These are phyloP conservation scores for Progne subis DNA, from an alignment of 2,113 vertebrate species.

Conservation along the genomic window DNA sequence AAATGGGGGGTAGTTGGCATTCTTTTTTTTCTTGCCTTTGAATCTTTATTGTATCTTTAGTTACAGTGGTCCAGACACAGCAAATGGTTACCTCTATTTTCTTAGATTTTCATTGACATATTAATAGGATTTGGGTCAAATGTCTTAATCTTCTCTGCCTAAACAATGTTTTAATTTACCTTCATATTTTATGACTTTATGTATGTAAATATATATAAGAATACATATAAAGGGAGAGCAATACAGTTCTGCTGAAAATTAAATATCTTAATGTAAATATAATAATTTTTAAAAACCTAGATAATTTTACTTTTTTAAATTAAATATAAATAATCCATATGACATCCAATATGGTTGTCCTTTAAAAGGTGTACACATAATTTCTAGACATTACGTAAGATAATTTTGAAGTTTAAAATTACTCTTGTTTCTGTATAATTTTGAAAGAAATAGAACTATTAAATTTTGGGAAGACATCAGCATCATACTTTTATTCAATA, in stretches of 20 bases:
- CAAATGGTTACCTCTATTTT: background rate
- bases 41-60: background rate
- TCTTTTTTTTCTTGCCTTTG: background rate
- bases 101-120: background rate
- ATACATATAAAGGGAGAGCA: background rate
- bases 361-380: background rate
- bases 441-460: background rate
- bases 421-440: background rate
- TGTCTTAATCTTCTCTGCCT: background rate
- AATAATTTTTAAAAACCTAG: accelerated
- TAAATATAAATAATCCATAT: background rate
- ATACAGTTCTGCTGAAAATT: background rate
- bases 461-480: background rate
- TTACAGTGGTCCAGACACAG: background rate
- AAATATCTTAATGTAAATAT: background rate
- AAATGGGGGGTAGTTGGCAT: background rate
- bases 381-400: background rate
- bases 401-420: background rate
- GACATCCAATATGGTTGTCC: accelerated
- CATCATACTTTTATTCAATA: background rate
- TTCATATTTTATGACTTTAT: background rate
- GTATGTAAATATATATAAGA: background rate
- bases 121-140: background rate
- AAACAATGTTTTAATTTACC: background rate
- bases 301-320: background rate